phyloP scores from a whole-genome alignment of 37 sponge, comb jelly and placozoan species.

The Amphimedon queenslandica region DNA sequence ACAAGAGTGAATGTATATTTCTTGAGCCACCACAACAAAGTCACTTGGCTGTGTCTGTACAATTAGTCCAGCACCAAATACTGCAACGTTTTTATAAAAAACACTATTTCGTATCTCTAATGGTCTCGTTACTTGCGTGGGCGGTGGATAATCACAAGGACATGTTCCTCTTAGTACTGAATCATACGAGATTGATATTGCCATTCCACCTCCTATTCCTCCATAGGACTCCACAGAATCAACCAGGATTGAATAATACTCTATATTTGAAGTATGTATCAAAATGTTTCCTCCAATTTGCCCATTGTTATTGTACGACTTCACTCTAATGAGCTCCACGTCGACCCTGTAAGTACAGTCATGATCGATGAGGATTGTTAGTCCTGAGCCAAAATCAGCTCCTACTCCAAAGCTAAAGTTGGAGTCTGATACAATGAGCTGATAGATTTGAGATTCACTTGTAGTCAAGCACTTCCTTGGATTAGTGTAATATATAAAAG shows the following conservation, averaged over 20 bases:
- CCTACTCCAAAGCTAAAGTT: not conserved
- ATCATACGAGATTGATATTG: too few species aligned
- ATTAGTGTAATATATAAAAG: constrained; percentile 1
- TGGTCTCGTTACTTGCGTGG: not conserved
- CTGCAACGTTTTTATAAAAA: not conserved
- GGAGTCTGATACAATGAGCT: not conserved
- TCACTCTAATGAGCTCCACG: not conserved
- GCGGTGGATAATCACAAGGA: not conserved
- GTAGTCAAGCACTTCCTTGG: not conserved
- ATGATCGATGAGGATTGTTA: not conserved
- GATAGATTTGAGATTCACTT: not conserved
- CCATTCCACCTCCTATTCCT: too few species aligned
- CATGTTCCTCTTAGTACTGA: too few species aligned
- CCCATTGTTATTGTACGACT: not conserved
- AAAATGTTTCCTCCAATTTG: not conserved
- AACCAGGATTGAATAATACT: too few species aligned
- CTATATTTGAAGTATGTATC: not conserved
- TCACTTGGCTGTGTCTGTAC: not conserved
- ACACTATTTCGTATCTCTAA: not conserved
- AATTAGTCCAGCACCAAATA: not conserved
- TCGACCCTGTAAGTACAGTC: not conserved
- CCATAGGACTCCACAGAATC: too few species aligned
- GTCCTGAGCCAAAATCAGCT: not conserved
- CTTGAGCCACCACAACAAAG: not conserved
- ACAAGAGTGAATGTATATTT: constrained; percentile 4